Evolutionary conservation across 2,113 vertebrate genomes (phyloP), one percentile per base, ranked within the genome.

Genomic region (Talpa occidentalis): DNA sequence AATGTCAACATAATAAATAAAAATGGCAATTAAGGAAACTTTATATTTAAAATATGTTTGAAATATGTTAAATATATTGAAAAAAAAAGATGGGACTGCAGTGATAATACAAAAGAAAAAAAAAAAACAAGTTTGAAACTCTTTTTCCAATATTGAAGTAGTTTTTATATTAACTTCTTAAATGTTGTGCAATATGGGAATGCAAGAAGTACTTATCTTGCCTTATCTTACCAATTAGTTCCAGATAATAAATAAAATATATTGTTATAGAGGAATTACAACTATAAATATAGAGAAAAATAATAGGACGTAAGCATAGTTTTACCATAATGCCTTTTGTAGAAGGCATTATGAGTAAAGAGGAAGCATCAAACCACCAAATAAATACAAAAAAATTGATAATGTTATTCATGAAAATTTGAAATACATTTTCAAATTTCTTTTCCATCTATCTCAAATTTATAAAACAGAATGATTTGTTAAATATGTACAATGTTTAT

Each of bases 401-500:
- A 56, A 79, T 22, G 37, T 88, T 77, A 85, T 73, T 80, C n/a
- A 52, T 67, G 30, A 74, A 94, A 90, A 56, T 6, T 24, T 2
- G 42, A 54, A 92, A 35, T 21, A n/a, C 35, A 24, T 26, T 74
- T 87, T 74, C 24, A 56, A 80, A 49, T 62, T 76, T 66, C 21
- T 85, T 88, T 80, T 44, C 30, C 5, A 56, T 24, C 37, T 56
- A 28, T 1, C 28, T 72, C n/a, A 66, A 66, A 66, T 73, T 64
- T 83, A 28, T 79, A 85, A 64, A 44, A 37, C 24, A 95, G 1
- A 95, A 47, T 1, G n/a, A 30, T 42, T 92, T 86, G 0, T 3
- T 42, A 88, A 42, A 94, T 59, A 85, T 89, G 81, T 60, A 1
- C 16, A 49, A 8, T 89, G 40, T 67, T 94, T 95, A 76, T 56